Evolutionary conservation across 2,888 invertebrate genomes (phyloP).

Genomic region (Morpho helenor): DNA sequence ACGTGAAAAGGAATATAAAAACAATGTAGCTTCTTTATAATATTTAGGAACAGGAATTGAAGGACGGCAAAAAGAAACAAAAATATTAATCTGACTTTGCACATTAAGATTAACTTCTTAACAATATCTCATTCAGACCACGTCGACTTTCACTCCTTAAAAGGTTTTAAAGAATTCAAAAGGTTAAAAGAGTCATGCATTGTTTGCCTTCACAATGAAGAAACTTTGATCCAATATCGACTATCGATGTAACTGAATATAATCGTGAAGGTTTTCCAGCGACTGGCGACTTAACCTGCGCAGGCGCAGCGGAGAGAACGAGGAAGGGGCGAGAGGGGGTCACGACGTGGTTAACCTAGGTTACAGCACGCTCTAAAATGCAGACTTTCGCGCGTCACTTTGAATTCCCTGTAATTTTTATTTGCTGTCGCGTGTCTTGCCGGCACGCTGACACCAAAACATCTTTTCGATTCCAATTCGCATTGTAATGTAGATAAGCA

Average conservation of each 20-base stretch:
- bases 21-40: too few species aligned
- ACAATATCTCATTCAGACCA: conserved; percentile 6
- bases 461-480: conserved; percentile 6
- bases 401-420: conserved; percentile 22
- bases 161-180: conserved; percentile 17
- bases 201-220: conserved; percentile 19
- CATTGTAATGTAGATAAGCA: conserved; percentile 4
- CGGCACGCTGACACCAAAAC: conserved; percentile 15
- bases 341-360: conserved; percentile 71
- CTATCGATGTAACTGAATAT: conserved; percentile 33
- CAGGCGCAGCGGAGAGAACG: conserved; percentile 26
- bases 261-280: conserved; percentile 38
- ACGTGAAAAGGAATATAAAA: too few species aligned
- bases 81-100: not conserved
- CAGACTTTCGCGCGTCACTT: conserved; percentile 43
- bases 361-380: conserved; percentile 48
- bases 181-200: conserved; percentile 23
- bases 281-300: conserved; percentile 29
- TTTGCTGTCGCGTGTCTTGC: conserved; percentile 8
- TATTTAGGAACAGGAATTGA: too few species aligned
- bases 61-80: too few species aligned
- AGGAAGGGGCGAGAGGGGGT: conserved; percentile 37
- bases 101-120: conserved; percentile 6
- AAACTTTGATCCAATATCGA: conserved; percentile 27
- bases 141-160: conserved; percentile 15